Percentiles rank a stretch among this genome's conserved stretches.
Evolutionary conservation across 30 jellyfish, hydroid and myxozoan species (phyloP).

Genomic region (Cassiopea xamachana): DNA sequence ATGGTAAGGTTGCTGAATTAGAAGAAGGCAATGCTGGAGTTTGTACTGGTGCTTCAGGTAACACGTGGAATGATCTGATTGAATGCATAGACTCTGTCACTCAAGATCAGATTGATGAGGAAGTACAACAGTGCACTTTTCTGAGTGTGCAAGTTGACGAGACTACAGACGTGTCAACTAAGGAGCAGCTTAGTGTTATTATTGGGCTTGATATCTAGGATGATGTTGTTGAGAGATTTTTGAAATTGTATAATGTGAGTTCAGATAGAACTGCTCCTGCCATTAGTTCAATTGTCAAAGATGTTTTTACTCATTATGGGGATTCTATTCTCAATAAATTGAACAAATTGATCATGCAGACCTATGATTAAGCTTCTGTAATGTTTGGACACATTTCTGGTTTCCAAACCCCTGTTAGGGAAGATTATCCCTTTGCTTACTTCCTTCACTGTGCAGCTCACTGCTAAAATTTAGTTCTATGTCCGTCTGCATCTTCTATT

Average conservation of each 20-base stretch:
- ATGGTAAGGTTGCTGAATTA: conserved; percentile 39
- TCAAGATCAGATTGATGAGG: too few species aligned
- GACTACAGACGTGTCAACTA: conserved; percentile 53
- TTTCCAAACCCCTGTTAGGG: too few species aligned
- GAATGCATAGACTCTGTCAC: too few species aligned
- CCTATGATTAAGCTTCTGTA: conserved; percentile 47
- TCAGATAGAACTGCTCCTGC: too few species aligned
- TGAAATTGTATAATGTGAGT: neutral
- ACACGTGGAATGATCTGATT: conserved; percentile 7
- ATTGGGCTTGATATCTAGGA: too few species aligned
- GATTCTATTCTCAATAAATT: too few species aligned
- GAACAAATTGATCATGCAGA: neutral
- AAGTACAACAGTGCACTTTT: too few species aligned
- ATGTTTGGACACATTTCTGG: conserved; percentile 24
- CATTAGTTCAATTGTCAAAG: too few species aligned
- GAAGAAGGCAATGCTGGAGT: conserved; percentile 39
- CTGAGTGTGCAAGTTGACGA: conserved; percentile 18
- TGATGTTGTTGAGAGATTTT: conserved; percentile 56
- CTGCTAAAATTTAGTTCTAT: conserved; percentile 21
- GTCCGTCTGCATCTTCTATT: conserved; percentile 22
- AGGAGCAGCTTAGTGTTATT: neutral
- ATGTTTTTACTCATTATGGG: too few species aligned
- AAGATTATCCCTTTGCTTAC: too few species aligned
- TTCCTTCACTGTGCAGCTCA: neutral
- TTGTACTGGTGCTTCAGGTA: conserved; percentile 57